Percentiles rank a stretch among this genome's conserved stretches.
These are phyloP conservation scores for Danionella dracula DNA, from an alignment of 2,797 vertebrate species.

Conservation along the genomic window DNA sequence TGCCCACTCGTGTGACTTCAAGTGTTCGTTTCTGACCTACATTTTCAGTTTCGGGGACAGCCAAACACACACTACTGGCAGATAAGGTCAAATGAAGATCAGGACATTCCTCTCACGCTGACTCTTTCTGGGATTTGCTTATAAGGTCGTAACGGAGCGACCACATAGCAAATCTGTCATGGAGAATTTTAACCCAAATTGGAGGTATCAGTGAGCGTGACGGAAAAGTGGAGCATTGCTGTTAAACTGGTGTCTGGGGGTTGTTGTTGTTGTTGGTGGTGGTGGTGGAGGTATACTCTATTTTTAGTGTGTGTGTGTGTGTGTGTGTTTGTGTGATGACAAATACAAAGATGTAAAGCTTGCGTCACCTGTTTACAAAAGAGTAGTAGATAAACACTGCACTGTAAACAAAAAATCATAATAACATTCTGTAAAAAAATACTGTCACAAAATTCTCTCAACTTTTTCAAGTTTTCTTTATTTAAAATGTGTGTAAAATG, in stretches of 20 bases:
- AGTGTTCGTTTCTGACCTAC: slow-evolving; percentile 6
- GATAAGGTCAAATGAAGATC: slow-evolving; percentile 7
- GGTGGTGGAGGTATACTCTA: too few relatives aligned
- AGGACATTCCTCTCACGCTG: not conserved
- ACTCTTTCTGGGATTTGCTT: not conserved
- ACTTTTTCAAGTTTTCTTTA: too few relatives aligned
- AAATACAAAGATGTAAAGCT: too few relatives aligned
- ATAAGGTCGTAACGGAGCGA: not conserved
- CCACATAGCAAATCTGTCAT: not conserved
- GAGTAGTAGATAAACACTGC: too few relatives aligned
- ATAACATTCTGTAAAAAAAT: too few relatives aligned
- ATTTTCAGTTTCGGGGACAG: not conserved
- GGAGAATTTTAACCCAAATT: not conserved
- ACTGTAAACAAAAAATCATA: too few relatives aligned
- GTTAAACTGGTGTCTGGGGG: not conserved
- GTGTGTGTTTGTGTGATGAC: too few relatives aligned
- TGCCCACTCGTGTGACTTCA: not conserved
- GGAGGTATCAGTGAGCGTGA: not conserved
- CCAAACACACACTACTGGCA: not conserved
- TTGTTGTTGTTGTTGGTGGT: too few relatives aligned
- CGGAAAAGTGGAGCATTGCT: slow-evolving; percentile 15
- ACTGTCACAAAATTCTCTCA: too few relatives aligned
- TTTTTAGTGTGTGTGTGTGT: too few relatives aligned
- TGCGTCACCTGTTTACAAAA: too few relatives aligned
- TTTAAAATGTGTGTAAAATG: too few relatives aligned